Conservation (phyloP, 2,113 vertebrate genomes). For the Cyprinus carpio region DNA sequence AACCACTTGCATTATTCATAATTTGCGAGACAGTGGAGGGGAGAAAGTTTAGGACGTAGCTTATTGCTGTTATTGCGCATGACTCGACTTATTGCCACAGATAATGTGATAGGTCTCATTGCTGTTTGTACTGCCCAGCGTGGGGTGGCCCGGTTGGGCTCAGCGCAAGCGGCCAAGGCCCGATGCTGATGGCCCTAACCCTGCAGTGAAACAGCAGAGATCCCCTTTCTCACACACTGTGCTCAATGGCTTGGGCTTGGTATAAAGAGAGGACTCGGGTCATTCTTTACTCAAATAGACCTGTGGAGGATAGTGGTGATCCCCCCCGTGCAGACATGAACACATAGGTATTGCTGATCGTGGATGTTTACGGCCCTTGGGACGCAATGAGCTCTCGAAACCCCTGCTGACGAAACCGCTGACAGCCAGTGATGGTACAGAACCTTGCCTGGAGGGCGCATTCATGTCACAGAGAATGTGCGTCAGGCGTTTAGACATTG, state of each 20-base stretch:
- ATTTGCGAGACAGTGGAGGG: constrained; percentile 77
- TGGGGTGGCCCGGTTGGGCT: constrained; percentile 20
- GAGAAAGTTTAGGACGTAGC: constrained; percentile 77
- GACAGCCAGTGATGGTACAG: neutral
- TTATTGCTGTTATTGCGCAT: constrained; percentile 73
- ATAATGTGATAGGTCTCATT: constrained; percentile 50
- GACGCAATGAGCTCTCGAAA: constrained; percentile 48
- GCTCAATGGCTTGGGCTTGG: constrained; percentile 92
- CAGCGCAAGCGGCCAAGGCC: constrained; percentile 61
- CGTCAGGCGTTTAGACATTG: neutral
- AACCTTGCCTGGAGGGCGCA: neutral
- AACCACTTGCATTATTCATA: constrained; percentile 91
- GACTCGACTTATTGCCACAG: constrained; percentile 61
- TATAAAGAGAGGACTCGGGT: constrained; percentile 65
- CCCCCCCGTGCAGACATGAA: constrained; percentile 62
- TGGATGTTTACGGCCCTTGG: constrained; percentile 48
- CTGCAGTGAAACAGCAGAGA: constrained; percentile 72
- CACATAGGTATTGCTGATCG: constrained; percentile 55
- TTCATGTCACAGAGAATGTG: constrained; percentile 13
- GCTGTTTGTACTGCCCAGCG: constrained; percentile 35
- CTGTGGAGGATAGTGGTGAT: constrained; percentile 41
- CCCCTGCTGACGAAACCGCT: constrained; percentile 47
- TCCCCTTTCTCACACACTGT: constrained; percentile 84
- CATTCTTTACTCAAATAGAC: constrained; percentile 76
- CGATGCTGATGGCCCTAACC: constrained; percentile 70